Evolutionary conservation across 2,888 invertebrate species (phyloP).

Genomic region (Schrankia costaestrigalis): DNA sequence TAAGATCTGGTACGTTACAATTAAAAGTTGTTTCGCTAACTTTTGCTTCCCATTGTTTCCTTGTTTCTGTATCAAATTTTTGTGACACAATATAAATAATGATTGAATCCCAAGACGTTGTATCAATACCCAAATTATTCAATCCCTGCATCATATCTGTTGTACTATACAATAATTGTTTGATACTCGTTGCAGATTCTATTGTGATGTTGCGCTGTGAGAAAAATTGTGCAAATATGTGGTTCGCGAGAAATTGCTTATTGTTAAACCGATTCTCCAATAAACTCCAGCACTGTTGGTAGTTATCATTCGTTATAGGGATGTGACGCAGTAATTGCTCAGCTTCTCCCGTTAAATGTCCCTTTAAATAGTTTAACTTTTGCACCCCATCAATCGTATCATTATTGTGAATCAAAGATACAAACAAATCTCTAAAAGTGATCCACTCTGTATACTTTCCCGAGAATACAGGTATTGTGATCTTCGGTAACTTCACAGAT

Average conservation of each 20-base stretch:
- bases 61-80: no score
- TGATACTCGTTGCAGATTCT: no score
- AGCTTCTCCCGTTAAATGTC: slow-evolving; percentile 4
- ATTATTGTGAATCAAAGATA: slow-evolving; percentile 3
- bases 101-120: no score
- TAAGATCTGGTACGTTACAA: no score
- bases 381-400: neutral
- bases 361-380: slow-evolving; percentile 5
- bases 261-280: slow-evolving; percentile 4
- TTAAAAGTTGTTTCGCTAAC: no score
- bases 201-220: no score
- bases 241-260: slow-evolving; percentile 3
- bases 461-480: neutral
- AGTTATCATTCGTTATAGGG: slow-evolving; percentile 15
- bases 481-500: slow-evolving; percentile 2
- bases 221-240: no score
- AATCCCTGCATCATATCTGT: no score
- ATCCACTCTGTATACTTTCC: slow-evolving; percentile 3
- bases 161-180: no score
- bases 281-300: slow-evolving; percentile 3
- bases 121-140: no score
- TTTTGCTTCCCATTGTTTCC: no score
- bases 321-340: slow-evolving; percentile 15
- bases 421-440: slow-evolving; percentile 2
- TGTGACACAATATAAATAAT: no score